Conservation (phyloP, 53 echinoderm and acorn worm species). For the Luidia sarsii region DNA sequence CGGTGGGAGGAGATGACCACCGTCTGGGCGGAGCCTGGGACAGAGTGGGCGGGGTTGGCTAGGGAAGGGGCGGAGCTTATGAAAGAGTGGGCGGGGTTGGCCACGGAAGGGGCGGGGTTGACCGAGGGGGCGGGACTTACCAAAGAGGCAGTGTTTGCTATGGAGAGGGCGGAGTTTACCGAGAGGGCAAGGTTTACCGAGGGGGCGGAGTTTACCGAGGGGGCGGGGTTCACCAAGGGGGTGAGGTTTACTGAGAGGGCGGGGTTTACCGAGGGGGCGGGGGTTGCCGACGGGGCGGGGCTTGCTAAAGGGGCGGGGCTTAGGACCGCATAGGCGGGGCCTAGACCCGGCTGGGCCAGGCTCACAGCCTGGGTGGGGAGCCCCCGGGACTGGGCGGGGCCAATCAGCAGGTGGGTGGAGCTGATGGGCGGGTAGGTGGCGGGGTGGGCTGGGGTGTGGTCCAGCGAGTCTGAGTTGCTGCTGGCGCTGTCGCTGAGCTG, state of each 20-base stretch:
- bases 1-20: neutral
- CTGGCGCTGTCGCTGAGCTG: too few species aligned
- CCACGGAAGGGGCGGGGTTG: neutral
- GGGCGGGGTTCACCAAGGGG: neutral
- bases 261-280: neutral
- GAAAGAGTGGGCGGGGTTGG: neutral
- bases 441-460: too few species aligned
- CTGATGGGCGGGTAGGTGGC: too few species aligned
- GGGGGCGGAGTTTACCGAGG: neutral
- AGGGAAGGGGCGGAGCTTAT: neutral
- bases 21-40: neutral
- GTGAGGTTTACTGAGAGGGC: neutral
- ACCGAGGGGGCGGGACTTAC: neutral
- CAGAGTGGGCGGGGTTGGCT: neutral
- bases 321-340: neutral
- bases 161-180: neutral
- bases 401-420: too few species aligned
- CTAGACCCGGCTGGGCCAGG: too few species aligned
- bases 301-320: too few species aligned
- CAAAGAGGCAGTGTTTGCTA: neutral
- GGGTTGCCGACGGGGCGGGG: neutral
- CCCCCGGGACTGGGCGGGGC: too few species aligned
- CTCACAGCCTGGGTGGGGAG: too few species aligned
- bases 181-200: neutral
- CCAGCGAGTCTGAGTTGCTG: too few species aligned